A percentile compares a stretch with the other conserved stretches of the same genome.
Evolutionary conservation across 2,888 invertebrate species (phyloP).

Genomic region (Tetheella fluctuosa): DNA sequence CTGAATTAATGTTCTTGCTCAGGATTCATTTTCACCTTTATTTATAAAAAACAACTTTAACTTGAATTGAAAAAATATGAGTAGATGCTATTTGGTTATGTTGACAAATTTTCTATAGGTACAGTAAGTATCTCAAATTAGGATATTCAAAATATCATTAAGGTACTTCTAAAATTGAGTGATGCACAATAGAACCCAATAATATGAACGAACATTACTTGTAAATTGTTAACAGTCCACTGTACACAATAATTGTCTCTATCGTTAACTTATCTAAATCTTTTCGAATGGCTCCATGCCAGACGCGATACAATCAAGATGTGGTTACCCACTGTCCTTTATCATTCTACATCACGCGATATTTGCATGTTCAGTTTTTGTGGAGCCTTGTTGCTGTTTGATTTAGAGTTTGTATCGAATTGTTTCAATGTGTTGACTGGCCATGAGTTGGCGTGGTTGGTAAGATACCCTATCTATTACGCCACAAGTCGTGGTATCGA

Average conservation of each 20-base stretch:
- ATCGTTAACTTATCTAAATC: constrained; percentile 27
- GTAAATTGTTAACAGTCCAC: constrained; percentile 11
- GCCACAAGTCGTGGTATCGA: too few species aligned
- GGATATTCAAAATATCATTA: too few species aligned
- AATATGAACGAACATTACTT: not conserved
- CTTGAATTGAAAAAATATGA: too few species aligned
- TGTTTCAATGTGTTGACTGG: not conserved
- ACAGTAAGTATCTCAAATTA: too few species aligned
- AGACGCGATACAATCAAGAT: constrained; percentile 26
- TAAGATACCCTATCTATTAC: too few species aligned
- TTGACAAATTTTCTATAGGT: too few species aligned
- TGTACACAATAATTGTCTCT: constrained; percentile 25
- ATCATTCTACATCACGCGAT: constrained; percentile 19
- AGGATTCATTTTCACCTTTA: not conserved
- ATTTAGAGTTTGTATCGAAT: not conserved
- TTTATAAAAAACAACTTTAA: too few species aligned
- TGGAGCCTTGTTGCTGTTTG: not conserved
- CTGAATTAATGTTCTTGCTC: not conserved
- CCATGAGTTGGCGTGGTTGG: too few species aligned
- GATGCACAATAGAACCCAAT: not conserved
- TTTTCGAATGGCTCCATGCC: constrained; percentile 28
- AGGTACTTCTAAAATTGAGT: too few species aligned
- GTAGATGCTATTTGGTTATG: too few species aligned
- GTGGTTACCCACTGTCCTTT: constrained; percentile 30
- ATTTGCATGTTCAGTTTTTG: constrained; percentile 6